Conservation (phyloP, 1,140 invertebrate species). For the Tetragonula clypearis region DNA sequence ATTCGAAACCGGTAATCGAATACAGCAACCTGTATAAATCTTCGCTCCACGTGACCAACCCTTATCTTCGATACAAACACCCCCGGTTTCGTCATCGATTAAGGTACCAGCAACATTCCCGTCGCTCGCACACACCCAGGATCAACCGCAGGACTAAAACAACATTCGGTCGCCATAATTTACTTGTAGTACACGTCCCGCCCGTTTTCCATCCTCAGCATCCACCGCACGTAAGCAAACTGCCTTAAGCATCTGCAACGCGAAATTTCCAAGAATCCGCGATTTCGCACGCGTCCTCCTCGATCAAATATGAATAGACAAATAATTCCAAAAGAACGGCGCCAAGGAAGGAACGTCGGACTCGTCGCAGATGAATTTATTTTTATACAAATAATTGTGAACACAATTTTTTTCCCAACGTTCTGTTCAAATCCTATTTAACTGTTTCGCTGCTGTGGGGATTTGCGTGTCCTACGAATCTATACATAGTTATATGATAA, state of each 20-base stretch:
- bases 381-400: background rate
- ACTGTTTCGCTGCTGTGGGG: too few species aligned
- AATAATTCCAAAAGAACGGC: background rate
- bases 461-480: too few species aligned
- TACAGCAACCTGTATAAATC: slow-evolving; percentile 9
- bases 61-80: slow-evolving; percentile 46
- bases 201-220: slow-evolving; percentile 32
- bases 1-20: background rate
- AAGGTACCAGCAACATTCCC: background rate
- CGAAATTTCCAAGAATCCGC: slow-evolving; percentile 8
- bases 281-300: background rate
- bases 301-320: background rate
- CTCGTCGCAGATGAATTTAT: background rate
- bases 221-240: slow-evolving; percentile 35
- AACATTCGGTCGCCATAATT: slow-evolving; percentile 44
- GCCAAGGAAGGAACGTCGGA: background rate
- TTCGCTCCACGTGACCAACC: background rate
- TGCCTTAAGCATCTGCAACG: slow-evolving; percentile 26
- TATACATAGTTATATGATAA: too few species aligned
- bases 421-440: background rate
- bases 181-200: slow-evolving; percentile 39
- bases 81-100: slow-evolving; percentile 46
- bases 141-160: slow-evolving; percentile 49
- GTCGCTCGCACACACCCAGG: slow-evolving; percentile 22
- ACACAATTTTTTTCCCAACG: background rate